Evolutionary conservation across 2,888 invertebrate species (phyloP).

Genomic region (Sinhomidia bicolor): DNA sequence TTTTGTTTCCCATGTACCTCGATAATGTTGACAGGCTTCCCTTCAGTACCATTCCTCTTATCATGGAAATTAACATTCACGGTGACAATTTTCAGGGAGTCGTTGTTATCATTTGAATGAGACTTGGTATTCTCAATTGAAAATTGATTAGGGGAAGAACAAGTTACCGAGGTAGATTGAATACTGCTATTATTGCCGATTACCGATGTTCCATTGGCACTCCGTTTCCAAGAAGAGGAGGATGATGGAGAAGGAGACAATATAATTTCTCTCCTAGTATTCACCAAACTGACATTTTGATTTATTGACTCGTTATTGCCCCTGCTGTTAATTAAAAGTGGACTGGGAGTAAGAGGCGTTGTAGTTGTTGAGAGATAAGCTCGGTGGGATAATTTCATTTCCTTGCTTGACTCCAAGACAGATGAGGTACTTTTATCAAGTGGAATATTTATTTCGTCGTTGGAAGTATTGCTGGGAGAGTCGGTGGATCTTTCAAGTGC

Average conservation of each 20-base stretch:
- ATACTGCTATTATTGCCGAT: background rate
- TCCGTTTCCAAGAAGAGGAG: constrained; percentile 15
- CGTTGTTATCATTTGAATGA: constrained; percentile 10
- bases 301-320: constrained; percentile 54
- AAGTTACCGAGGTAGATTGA: constrained; percentile 28
- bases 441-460: background rate
- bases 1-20: background rate
- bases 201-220: background rate
- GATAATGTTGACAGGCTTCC: background rate
- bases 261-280: constrained; percentile 12
- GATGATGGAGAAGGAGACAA: constrained; percentile 50
- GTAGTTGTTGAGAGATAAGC: background rate
- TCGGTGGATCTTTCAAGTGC: background rate
- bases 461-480: background rate
- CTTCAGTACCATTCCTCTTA: background rate
- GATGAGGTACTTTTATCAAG: constrained; percentile 45
- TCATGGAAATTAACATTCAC: constrained; percentile 57
- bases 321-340: constrained; percentile 41
- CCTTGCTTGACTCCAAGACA: background rate
- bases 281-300: constrained; percentile 12
- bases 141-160: constrained; percentile 38
- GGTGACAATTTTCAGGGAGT: constrained; percentile 45
- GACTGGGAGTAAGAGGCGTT: constrained; percentile 1
- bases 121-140: constrained; percentile 29
- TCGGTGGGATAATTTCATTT: background rate